Evolutionary conservation across 2,888 invertebrate genomes (phyloP), one percentile per base, ranked within the genome.

Genomic region (Strigamia transsilvanica): DNA sequence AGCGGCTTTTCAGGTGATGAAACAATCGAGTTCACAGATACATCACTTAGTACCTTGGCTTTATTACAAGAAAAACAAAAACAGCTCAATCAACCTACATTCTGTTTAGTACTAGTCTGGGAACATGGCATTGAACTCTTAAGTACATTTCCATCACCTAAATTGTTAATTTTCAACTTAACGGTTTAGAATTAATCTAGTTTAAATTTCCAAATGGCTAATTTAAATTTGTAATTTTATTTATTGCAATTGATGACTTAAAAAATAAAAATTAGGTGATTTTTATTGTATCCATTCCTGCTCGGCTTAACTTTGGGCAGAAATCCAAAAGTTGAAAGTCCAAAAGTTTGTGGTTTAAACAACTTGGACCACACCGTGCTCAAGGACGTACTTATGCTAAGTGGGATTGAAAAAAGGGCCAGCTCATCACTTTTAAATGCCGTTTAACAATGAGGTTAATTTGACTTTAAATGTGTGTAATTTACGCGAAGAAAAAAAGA

Each of bases 281-380:
- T 32, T 73, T 73, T 73, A 73, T 73, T 73, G 73, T 32, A 73
- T 32, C 13, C 32, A 27, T 32, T 27, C 13, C 2, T 27, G 13
- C 32, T 27, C 23, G 5, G 9, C 73, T 73, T 32, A 73, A 32
- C 23, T 73, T 73, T 73, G 73, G 73, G 73, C 73, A 73, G 27
- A 73, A 73, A 73, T 73, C 73, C 73, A 73, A 73, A 73, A 73
- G 32, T 56, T 27, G 27, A 32, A 32, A 73, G 73, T 27, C 32
- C 73, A 73, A 73, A 73, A 27, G 38, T 9, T 27, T 73, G 27
- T 13, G 15, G 73, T 73, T 27, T 27, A 73, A n/a, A 32, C 13
- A 73, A 32, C 32, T 73, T 32, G 23, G 73, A 32, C 32, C 73
- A 73, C 6, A 73, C 5, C n/a, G 13, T 73, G 27, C 73, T 73